Evolutionary conservation across 2,797 vertebrate genomes (phyloP).

Genomic region (Lemur catta): DNA sequence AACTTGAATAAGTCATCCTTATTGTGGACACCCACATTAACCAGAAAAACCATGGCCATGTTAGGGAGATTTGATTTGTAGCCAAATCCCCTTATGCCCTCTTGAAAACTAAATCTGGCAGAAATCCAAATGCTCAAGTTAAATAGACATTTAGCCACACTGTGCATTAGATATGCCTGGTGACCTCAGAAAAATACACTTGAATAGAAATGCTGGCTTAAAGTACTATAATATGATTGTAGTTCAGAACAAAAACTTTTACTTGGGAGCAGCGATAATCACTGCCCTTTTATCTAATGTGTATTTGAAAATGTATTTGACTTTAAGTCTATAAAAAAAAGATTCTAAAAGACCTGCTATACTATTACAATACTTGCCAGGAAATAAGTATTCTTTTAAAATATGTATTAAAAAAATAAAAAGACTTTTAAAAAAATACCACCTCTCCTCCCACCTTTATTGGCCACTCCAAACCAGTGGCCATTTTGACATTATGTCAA

Average conservation of each 20-base stretch:
- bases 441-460: not conserved
- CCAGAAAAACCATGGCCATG: slow-evolving; percentile 47
- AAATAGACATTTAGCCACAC: slow-evolving; percentile 69
- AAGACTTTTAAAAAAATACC: not conserved
- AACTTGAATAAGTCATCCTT: slow-evolving; percentile 57
- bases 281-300: slow-evolving; percentile 4
- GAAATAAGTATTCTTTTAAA: slow-evolving; percentile 40
- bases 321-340: slow-evolving; percentile 50
- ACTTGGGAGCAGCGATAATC: not conserved
- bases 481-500: slow-evolving; percentile 29
- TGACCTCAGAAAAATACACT: slow-evolving; percentile 66
- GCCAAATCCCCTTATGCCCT: slow-evolving; percentile 62
- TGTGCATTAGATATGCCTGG: slow-evolving; percentile 71
- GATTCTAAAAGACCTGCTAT: not conserved
- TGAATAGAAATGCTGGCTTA: slow-evolving; percentile 57
- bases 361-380: not conserved
- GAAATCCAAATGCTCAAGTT: slow-evolving; percentile 66
- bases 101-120: slow-evolving; percentile 71
- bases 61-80: slow-evolving; percentile 67
- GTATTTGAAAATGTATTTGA: slow-evolving; percentile 50
- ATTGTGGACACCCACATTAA: slow-evolving; percentile 39
- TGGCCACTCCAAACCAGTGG: not conserved
- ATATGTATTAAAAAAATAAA: slow-evolving; percentile 48
- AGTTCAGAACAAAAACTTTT: slow-evolving; percentile 56
- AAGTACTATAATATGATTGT: slow-evolving; percentile 41